Base-by-base conservation (phyloP, 1,140 invertebrate species). In the Neodiprion fabricii region DNA sequence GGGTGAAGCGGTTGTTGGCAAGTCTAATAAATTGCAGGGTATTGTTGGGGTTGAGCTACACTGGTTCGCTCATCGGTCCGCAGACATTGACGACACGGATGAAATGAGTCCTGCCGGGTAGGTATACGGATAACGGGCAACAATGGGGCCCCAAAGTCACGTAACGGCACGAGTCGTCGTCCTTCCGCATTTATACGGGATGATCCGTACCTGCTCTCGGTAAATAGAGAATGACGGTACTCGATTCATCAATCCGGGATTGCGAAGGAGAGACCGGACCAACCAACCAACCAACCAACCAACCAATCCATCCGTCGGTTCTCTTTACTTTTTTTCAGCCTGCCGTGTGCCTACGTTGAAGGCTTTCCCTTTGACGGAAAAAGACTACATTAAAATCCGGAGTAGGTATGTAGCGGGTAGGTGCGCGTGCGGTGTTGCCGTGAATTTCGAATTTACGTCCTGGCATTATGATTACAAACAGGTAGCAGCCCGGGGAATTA, bases 11-110 rank as follows among this genome's bases (percentile, higher is more conserved):
- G 11, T 61, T 61, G 53, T 61, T 61, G 11, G 53, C 53, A 8
- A 61, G 53, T 61, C 53, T 61, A 61, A 61, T 61, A 61, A 61
- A 61, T 61, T 61, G n/a, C 53, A 61, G 4, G 53, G 53, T 61
- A 61, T 61, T 61, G 53, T 53, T 14, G 11, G 53, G 5, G 53
- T 61, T 14, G 11, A 7, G 53, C 53, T 61, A 61, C 53, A 14
- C 11, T 9, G 4, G 11, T 17, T 61, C 53, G 53, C n/a, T 61
- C 53, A 61, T 14, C n/a, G 53, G 28, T 40, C 28, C 28, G 11
- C 53, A 61, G 53, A 61, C 11, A 61, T 61, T 40, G 28, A 40
- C 28, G 28, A 40, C 8, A 8, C 4, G 53, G 53, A 61, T 61
- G 53, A 61, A 61, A 61, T 9, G 53, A 17, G n/a, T 61, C 53